Base-by-base conservation (phyloP, 1,140 invertebrate species). In the Prorops nasuta region DNA sequence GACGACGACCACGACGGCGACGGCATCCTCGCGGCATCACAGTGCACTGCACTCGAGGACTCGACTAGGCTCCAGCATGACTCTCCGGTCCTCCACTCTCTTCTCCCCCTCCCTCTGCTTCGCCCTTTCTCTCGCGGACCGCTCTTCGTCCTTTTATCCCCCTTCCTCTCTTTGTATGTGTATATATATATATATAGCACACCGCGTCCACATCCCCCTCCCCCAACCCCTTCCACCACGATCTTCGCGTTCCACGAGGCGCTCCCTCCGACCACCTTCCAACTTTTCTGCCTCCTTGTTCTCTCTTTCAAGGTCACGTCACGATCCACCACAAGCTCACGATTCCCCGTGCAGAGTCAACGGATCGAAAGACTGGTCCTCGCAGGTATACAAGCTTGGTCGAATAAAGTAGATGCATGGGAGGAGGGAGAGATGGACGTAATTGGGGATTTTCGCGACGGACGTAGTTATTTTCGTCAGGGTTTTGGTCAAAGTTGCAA, bases 1-100 rank as follows among this genome's bases (percentile, higher is more conserved):
- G 42, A 42, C 19, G 15, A 36, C 44, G 36, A 53, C 44, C 44
- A 43, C 38, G 49, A 32, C 22, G 35, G 36, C 43, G 18, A 36
- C 21, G 47, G 52, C 58, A 59, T 60, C 48, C 42, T 60, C 51
- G 52, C 56, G 38, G 53, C 57, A 60, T 56, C 56, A 43, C 52
- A 44, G 44, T 36, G 32, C 48, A 45, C 52, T 54, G 48, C 52
- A 51, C 52, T 45, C 52, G 44, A 54, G 36, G 51, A 47, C 39
- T 39, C 35, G 14, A 38, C 49, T 44, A 39, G 49, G 35, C 48
- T 44, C 55, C 22, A n/a, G n/a, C n/a, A n/a, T n/a, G n/a, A n/a
- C 46, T 45, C 51, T 38, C 20, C n/a, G n/a, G n/a, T n/a, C n/a
- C 42, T 31, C 3, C 17, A 31, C 28, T 28, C 17, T 35, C 28